Conservation (phyloP, 2,113 vertebrate genomes). For the Felis catus region F.catus_Fca126_mat1.0 CM031419.1:182809501-182810000, state of each 20-base stretch:
- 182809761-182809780: neutral
- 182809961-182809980: neutral
- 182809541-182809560: too few species aligned
- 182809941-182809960: neutral
- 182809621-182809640: neutral
- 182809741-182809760: neutral
- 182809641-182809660: neutral
- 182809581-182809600: neutral
- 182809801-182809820: neutral
- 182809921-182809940: neutral
- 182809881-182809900: neutral
- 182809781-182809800: neutral
- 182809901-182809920: neutral
- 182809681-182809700: neutral
- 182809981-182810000: neutral
- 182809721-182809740: neutral
- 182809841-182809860: neutral
- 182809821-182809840: neutral
- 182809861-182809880: neutral
- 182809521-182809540: too few species aligned
- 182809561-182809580: too few species aligned
- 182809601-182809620: neutral
- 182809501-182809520: too few species aligned
- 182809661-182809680: neutral
- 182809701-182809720: neutral